A percentile compares a stretch with the other conserved stretches of the same genome.
Evolutionary conservation across 2,113 vertebrate species (phyloP).

Genomic region (Gasterosteus aculeatus): DNA sequence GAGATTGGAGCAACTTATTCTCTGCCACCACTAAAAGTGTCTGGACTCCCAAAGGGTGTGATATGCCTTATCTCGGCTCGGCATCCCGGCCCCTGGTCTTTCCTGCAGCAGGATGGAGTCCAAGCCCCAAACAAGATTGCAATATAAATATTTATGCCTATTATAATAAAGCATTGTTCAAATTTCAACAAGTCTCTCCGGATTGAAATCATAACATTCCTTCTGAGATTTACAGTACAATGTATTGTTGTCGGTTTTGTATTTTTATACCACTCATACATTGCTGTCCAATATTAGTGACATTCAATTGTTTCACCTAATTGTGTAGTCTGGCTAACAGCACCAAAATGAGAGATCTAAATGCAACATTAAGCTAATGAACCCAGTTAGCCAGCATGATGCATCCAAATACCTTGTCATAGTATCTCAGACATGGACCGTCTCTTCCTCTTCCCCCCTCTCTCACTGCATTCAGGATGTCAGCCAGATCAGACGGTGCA

Average conservation of each 20-base stretch:
- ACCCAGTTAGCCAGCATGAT: neutral
- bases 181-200: too few relatives aligned
- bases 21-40: too few relatives aligned
- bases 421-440: conserved; percentile 74
- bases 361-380: neutral
- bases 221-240: too few relatives aligned
- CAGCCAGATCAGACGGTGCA: conserved; percentile 73
- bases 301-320: neutral
- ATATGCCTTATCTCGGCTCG: too few relatives aligned
- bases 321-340: neutral
- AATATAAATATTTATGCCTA: too few relatives aligned
- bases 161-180: too few relatives aligned
- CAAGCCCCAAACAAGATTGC: too few relatives aligned
- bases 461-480: conserved; percentile 76
- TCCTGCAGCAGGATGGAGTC: too few relatives aligned
- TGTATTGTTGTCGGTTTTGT: neutral
- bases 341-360: neutral
- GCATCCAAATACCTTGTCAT: conserved; percentile 79
- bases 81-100: too few relatives aligned
- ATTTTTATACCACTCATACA: neutral
- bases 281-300: neutral
- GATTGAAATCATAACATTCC: too few relatives aligned
- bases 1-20: too few relatives aligned
- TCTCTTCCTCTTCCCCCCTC: conserved; percentile 67
- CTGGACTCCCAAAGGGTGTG: too few relatives aligned